Percentiles rank a stretch among this genome's conserved stretches.
These are phyloP conservation scores for Tapirus terrestris DNA, from an alignment of 2,113 vertebrate genomes.

Conservation along the genomic window DNA sequence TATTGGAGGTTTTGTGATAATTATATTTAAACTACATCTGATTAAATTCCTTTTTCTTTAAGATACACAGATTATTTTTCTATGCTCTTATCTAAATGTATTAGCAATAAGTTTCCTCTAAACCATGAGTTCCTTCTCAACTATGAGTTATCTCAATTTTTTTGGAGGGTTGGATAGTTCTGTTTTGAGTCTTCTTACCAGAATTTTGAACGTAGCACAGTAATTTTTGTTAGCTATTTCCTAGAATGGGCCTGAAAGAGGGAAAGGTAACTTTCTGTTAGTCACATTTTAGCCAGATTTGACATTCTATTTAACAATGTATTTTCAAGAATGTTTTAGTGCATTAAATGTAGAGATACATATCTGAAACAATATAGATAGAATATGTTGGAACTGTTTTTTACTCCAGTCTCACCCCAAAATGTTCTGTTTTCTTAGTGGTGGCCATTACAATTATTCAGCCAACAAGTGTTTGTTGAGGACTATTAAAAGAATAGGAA, in stretches of 20 bases:
- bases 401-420: not conserved
- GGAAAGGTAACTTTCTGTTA: not conserved
- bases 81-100: not conserved
- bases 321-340: constrained; percentile 4
- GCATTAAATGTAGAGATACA: not conserved
- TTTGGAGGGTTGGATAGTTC: not conserved
- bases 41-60: not conserved
- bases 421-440: not conserved
- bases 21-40: not conserved
- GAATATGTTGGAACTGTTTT: not conserved
- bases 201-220: constrained; percentile 1
- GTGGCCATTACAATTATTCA: not conserved
- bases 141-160: not conserved
- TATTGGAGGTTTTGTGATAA: not conserved
- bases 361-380: not conserved
- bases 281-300: not conserved
- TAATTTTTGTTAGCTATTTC: not conserved
- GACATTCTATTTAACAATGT: not conserved
- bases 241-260: not conserved
- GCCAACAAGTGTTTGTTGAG: not conserved
- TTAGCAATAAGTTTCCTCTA: not conserved
- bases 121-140: not conserved
- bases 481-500: not conserved
- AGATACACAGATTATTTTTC: not conserved
- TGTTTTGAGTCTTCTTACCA: not conserved